Evolutionary conservation across 2,797 vertebrate species (phyloP).

Genomic region (Spinibarbus caldwelli): DNA sequence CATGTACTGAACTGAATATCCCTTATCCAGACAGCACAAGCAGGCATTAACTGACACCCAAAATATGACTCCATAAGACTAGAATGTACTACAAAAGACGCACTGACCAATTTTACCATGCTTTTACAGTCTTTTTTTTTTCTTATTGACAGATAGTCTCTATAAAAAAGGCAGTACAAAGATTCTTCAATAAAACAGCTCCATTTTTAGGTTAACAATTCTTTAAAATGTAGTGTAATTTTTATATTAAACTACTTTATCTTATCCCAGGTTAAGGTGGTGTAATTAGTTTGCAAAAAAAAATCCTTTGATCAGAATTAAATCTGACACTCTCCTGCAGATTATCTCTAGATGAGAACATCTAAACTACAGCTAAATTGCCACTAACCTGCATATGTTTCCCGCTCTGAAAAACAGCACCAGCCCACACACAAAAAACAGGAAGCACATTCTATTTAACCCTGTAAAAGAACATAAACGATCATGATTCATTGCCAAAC

Average conservation of each 20-base stretch:
- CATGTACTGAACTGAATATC: background rate
- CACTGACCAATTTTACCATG: background rate
- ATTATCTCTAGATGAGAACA: background rate
- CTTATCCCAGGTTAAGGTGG: background rate
- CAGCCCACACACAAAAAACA: slow-evolving; percentile 60
- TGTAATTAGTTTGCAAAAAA: background rate
- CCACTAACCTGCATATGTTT: slow-evolving; percentile 62
- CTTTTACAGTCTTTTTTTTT: background rate
- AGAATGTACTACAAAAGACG: background rate
- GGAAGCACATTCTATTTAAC: slow-evolving; percentile 60
- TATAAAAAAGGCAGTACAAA: background rate
- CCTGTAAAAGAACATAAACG: slow-evolving; percentile 52
- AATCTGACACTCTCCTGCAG: slow-evolving; percentile 4
- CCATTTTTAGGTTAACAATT: background rate
- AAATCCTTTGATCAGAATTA: background rate
- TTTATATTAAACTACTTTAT: background rate
- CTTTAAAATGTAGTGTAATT: background rate
- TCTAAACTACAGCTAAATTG: background rate
- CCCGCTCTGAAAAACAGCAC: slow-evolving; percentile 59
- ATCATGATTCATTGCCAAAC: background rate
- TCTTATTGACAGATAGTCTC: background rate
- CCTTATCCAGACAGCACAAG: background rate
- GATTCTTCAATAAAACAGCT: background rate
- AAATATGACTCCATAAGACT: background rate
- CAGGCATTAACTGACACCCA: background rate